These are phyloP conservation scores for Berghia stephanieae DNA, from an alignment of 1,140 invertebrate genomes.

Conservation along the genomic window DNA sequence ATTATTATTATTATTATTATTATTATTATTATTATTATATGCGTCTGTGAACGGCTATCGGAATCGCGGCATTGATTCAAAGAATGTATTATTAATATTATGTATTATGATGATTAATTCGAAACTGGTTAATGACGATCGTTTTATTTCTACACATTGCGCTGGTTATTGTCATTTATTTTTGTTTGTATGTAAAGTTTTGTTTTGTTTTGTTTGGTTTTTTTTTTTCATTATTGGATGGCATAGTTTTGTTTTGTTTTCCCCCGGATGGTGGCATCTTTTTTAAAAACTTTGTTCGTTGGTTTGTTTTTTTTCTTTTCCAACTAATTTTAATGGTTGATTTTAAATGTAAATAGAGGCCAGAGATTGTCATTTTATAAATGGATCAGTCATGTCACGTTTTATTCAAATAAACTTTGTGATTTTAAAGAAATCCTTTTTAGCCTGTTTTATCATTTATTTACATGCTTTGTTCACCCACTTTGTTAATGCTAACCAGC, in stretches of 20 bases:
- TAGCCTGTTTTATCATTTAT: background rate
- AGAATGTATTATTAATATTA: too few species aligned
- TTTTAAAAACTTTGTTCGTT: too few species aligned
- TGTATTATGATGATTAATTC: too few species aligned
- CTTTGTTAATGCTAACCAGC: too few species aligned
- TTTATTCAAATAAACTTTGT: constrained; percentile 33
- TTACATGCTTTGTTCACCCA: background rate
- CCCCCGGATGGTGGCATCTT: too few species aligned
- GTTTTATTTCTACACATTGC: too few species aligned
- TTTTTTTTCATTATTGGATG: background rate
- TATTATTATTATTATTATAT: too few species aligned
- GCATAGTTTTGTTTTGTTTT: background rate
- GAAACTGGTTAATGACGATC: too few species aligned
- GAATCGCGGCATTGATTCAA: too few species aligned
- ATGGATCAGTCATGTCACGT: constrained; percentile 31
- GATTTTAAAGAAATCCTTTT: constrained; percentile 1
- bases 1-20: too few species aligned
- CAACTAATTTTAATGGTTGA: background rate
- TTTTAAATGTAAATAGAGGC: constrained; percentile 25
- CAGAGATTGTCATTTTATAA: constrained; percentile 32
- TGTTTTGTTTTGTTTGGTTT: background rate
- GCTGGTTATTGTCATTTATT: too few species aligned
- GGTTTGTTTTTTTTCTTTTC: constrained; percentile 24
- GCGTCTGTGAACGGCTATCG: too few species aligned
- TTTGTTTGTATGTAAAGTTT: background rate